Conservation (phyloP, 2,888 invertebrate species). For the Chloroclysta siterata region DNA sequence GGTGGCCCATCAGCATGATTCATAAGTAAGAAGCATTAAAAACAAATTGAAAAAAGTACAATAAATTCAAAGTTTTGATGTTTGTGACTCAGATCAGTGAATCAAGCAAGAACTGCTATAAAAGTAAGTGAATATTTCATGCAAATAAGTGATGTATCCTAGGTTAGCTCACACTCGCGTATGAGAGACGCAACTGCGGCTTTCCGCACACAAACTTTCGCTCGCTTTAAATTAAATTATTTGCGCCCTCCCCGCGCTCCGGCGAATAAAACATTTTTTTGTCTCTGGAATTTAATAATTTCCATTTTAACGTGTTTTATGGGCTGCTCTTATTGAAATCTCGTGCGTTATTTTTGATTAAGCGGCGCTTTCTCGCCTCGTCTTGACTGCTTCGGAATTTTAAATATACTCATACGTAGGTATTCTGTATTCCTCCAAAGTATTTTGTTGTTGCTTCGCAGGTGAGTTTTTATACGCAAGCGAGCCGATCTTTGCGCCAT, state of each 20-base stretch:
- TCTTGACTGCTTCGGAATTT: conserved; percentile 54
- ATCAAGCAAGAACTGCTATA: not conserved
- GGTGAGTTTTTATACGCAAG: conserved; percentile 38
- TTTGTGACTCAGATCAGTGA: no score
- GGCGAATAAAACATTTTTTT: conserved; percentile 65
- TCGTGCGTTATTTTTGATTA: conserved; percentile 75
- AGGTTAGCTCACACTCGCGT: conserved; percentile 43
- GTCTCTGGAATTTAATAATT: conserved; percentile 79
- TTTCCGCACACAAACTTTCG: conserved; percentile 48
- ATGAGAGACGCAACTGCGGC: conserved; percentile 40
- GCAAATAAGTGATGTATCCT: conserved; percentile 54
- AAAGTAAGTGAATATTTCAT: conserved; percentile 40
- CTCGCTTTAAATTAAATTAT: conserved; percentile 68
- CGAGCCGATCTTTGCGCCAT: conserved; percentile 41
- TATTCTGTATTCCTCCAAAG: conserved; percentile 31
- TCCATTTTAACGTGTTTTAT: conserved; percentile 76
- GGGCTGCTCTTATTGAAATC: conserved; percentile 75
- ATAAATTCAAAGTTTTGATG: no score
- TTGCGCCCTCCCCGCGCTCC: conserved; percentile 57
- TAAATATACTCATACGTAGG: conserved; percentile 56
- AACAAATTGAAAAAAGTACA: no score
- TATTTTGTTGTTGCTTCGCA: conserved; percentile 49
- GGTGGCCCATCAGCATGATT: no score
- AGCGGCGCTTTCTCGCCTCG: conserved; percentile 49
- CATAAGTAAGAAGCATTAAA: no score